These are phyloP conservation scores for Hoplodrina blanda DNA, from an alignment of 2,888 invertebrate genomes.

Conservation along the genomic window DNA sequence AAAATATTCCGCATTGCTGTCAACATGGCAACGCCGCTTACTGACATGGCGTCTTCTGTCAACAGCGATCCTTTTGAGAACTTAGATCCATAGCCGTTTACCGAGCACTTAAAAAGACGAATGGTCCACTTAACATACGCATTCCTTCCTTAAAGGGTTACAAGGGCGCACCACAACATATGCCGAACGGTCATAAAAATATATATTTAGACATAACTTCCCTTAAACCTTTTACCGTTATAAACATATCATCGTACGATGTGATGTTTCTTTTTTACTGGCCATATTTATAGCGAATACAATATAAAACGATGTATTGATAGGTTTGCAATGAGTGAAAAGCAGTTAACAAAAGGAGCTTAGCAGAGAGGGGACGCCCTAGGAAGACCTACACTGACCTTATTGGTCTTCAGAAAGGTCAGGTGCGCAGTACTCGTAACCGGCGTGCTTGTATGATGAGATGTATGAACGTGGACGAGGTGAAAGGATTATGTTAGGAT, in stretches of 20 bases:
- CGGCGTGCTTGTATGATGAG: too few species aligned
- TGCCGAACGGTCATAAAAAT: slow-evolving; percentile 42
- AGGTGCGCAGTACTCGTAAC: too few species aligned
- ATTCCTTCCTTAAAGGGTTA: slow-evolving; percentile 33
- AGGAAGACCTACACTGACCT: too few species aligned
- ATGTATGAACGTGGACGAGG: too few species aligned
- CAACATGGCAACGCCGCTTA: neutral
- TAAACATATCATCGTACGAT: slow-evolving; percentile 33
- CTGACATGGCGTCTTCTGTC: neutral
- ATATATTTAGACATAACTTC: slow-evolving; percentile 42
- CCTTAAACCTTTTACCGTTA: slow-evolving; percentile 28
- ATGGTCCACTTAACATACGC: slow-evolving; percentile 31
- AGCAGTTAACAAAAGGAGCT: too few species aligned
- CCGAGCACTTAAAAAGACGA: slow-evolving; percentile 19
- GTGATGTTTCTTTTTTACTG: slow-evolving; percentile 42
- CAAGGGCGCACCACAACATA: slow-evolving; percentile 27
- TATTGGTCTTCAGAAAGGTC: too few species aligned
- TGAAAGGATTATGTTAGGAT: too few species aligned
- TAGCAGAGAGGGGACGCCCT: too few species aligned
- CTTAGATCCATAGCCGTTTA: neutral
- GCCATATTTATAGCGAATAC: slow-evolving; percentile 28
- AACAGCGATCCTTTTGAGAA: neutral
- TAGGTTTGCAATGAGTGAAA: slow-evolving; percentile 6
- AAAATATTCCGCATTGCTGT: neutral
- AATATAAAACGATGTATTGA: slow-evolving; percentile 15